Evolutionary conservation across 2,797 vertebrate species (phyloP).

Genomic region (Onychomys arenicola): DNA sequence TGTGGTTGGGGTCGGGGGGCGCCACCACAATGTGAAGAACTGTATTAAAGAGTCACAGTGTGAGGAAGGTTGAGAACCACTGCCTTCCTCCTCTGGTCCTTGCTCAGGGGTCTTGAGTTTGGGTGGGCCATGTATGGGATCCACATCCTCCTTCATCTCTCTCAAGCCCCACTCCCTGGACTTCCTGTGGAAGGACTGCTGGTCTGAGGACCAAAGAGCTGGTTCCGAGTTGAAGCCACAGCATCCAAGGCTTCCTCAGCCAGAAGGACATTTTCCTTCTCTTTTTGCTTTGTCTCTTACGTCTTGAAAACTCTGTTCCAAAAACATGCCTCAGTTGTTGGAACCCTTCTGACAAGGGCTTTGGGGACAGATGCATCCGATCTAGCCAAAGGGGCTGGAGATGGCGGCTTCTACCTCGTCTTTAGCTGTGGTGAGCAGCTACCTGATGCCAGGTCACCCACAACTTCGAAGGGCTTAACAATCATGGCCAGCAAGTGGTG

Average conservation of each 20-base stretch:
- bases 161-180: neutral
- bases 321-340: neutral
- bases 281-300: neutral
- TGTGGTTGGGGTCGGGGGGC: neutral
- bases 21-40: neutral
- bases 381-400: neutral
- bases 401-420: neutral
- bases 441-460: too few species aligned
- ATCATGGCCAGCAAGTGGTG: too few species aligned
- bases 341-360: neutral
- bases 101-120: neutral
- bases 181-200: neutral
- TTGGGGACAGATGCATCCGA: neutral
- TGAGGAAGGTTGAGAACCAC: neutral
- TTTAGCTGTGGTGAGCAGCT: too few species aligned
- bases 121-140: too few species aligned
- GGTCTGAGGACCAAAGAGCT: neutral
- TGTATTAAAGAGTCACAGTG: neutral
- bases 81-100: neutral
- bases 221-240: neutral
- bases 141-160: neutral
- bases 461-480: too few species aligned
- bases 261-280: neutral
- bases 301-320: neutral
- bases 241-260: neutral